These are phyloP conservation scores for Colossoma macropomum DNA, from an alignment of 2,113 vertebrate species.

Conservation along the genomic window DNA sequence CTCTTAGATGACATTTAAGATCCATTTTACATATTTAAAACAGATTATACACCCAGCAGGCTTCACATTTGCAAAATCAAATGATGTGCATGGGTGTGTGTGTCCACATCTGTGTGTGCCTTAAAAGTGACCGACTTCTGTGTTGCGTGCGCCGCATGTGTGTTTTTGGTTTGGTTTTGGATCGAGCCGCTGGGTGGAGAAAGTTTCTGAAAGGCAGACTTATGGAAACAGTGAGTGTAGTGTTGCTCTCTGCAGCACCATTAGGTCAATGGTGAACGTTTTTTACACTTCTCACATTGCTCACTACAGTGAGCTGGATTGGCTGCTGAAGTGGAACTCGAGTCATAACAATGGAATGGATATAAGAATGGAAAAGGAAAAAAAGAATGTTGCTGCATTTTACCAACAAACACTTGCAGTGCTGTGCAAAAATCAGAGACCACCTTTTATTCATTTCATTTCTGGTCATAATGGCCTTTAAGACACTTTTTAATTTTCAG, in stretches of 20 bases:
- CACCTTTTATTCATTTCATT: background rate
- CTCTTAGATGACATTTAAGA: background rate
- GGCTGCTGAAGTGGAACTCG: background rate
- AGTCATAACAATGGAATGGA: background rate
- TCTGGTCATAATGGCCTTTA: too few relatives aligned
- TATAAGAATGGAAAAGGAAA: background rate
- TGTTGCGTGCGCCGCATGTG: conserved; percentile 10
- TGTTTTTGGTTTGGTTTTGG: conserved; percentile 35
- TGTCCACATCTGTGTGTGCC: conserved; percentile 9
- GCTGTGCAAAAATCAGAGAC: too few relatives aligned
- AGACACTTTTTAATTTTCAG: too few relatives aligned
- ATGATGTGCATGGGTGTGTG: conserved; percentile 9
- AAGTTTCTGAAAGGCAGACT: conserved; percentile 34
- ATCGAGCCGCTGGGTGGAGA: conserved; percentile 45
- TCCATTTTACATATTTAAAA: conserved; percentile 27
- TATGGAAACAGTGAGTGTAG: conserved; percentile 53
- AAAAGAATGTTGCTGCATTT: background rate
- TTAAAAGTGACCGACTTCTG: conserved; percentile 6
- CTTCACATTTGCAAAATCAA: conserved; percentile 27
- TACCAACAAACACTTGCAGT: background rate
- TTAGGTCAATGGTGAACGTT: background rate
- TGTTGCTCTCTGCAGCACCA: conserved; percentile 4
- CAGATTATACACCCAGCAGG: conserved; percentile 16
- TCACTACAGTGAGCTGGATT: background rate
- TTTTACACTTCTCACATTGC: conserved; percentile 15